Evolutionary conservation across 2,797 vertebrate genomes (phyloP), one percentile per base, ranked within the genome.

Genomic region (Sebastes kiyomatsui): DNA sequence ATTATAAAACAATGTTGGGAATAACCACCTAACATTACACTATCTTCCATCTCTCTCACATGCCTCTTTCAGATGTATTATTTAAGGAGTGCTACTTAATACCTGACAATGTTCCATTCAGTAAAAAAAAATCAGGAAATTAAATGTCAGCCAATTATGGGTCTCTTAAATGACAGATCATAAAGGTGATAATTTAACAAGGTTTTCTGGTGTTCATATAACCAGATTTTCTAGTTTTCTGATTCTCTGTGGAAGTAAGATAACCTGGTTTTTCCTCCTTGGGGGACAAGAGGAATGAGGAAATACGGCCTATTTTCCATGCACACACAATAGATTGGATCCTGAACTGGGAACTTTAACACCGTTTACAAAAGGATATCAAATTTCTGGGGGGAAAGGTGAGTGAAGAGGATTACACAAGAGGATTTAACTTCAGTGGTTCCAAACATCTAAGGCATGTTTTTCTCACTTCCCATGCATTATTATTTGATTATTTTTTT

Each of bases 211-310:
- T 73, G 46, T 73, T 80, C 35, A 73, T 79, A 64, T 6, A 68
- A 89, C 82, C 38, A 77, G 79, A 82, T 86, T 88, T 84, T 89
- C 79, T 46, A 54, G 75, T 90, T 90, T 77, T 69, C 4, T 14
- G 49, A 74, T 46, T 79, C 87, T 88, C 88, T 2, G 58, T 60
- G 80, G 82, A 84, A 10, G n/a, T 75, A 61, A 84, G 86, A 64
- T 75, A 88, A 65, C 90, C 85, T 72, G 1, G 5, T 77, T 90
- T 42, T 59, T 77, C 27, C 60, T 84, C 87, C 80, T 77, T 2
- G 14, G 84, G 87, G 81, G 88, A 38, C 42, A 58, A 7, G 49
- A 75, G 61, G 25, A 81, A 87, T 30, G 79, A 84, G 76, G 83
- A 89, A 86, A 84, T 38, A 23, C 4, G 65, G 49, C 79, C 86